phyloP scores from a whole-genome alignment of 2,888 invertebrate genomes.

The Acronicta leporina region DNA sequence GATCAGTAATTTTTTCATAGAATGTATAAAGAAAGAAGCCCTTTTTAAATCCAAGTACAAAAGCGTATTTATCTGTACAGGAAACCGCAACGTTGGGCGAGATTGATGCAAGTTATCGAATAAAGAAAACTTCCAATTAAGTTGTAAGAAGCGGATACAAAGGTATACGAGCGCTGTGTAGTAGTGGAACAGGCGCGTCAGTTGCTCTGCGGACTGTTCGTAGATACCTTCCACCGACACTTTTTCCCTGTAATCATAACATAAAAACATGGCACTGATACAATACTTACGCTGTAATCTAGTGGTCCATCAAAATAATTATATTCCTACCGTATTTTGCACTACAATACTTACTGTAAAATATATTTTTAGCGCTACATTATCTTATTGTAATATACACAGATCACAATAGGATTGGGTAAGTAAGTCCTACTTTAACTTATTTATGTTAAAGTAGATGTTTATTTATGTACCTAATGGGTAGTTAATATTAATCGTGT shows the following conservation, averaged over 20 bases:
- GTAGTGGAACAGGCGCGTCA: slow-evolving; percentile 64
- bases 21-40: slow-evolving; percentile 21
- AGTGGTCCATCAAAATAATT: slow-evolving; percentile 58
- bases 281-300: slow-evolving; percentile 57
- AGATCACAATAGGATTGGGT: not conserved
- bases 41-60: slow-evolving; percentile 38
- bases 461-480: too few relatives aligned
- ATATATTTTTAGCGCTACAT: slow-evolving; percentile 6
- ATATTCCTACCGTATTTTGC: slow-evolving; percentile 31
- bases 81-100: slow-evolving; percentile 69
- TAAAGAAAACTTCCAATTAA: slow-evolving; percentile 68
- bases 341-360: slow-evolving; percentile 4
- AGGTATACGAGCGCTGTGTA: slow-evolving; percentile 35
- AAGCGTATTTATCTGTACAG: slow-evolving; percentile 51
- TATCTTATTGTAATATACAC: slow-evolving; percentile 28
- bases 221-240: slow-evolving; percentile 64
- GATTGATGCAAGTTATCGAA: slow-evolving; percentile 74
- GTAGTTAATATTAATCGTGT: too few relatives aligned
- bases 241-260: slow-evolving; percentile 74
- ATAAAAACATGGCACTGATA: slow-evolving; percentile 70
- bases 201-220: slow-evolving; percentile 63
- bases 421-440: slow-evolving; percentile 10
- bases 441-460: slow-evolving; percentile 27
- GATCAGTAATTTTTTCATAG: slow-evolving; percentile 6
- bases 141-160: slow-evolving; percentile 69